Percentiles rank a stretch among this genome's conserved stretches.
Conservation (phyloP, 2,113 vertebrate genomes). For the Eonycteris spelaea region DNA sequence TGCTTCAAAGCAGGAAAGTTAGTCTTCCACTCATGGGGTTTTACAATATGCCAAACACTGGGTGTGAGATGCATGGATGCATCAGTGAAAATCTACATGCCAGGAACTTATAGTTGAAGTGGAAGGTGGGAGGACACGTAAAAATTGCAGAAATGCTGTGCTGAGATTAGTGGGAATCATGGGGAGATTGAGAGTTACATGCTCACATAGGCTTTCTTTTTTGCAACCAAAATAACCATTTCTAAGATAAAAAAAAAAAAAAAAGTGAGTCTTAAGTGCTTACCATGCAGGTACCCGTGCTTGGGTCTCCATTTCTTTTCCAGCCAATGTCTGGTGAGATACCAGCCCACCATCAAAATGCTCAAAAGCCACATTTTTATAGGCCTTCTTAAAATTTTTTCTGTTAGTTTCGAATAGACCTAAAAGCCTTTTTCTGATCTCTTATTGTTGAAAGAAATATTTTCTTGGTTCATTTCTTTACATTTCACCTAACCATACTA, state of each 20-base stretch:
- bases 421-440: not conserved
- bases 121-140: accelerated
- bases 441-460: not conserved
- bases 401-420: not conserved
- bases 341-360: not conserved
- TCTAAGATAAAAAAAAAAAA: not conserved
- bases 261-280: not conserved
- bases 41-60: not conserved
- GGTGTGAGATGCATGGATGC: not conserved
- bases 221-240: not conserved
- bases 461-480: not conserved
- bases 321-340: not conserved
- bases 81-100: not conserved
- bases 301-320: not conserved
- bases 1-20: not conserved
- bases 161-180: not conserved
- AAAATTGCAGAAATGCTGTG: not conserved
- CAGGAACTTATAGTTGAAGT: not conserved
- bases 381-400: not conserved
- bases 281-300: not conserved
- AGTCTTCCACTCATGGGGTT: not conserved
- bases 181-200: not conserved
- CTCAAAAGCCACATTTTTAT: not conserved
- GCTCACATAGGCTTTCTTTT: not conserved
- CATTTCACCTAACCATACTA: not conserved